Evolutionary conservation across 2,797 vertebrate species (phyloP), one percentile per base, ranked within the genome.

Genomic region (Tinamus major): DNA sequence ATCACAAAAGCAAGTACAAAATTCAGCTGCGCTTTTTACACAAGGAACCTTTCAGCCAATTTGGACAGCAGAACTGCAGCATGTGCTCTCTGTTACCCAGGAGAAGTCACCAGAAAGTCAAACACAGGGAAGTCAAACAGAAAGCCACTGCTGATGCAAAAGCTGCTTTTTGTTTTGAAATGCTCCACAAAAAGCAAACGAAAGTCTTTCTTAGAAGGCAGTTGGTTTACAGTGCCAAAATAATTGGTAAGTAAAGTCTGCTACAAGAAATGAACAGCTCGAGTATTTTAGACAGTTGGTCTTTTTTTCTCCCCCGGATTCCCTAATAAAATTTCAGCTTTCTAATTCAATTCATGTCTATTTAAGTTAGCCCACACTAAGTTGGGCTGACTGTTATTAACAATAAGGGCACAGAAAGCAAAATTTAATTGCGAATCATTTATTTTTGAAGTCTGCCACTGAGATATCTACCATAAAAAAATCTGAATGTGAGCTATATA

Each of bases 291-390:
- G 68, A 64, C 87, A 89, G 80, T 48, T 92, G 70, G 92, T 94
- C 96, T 94, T 95, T 93, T 83, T 56, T 29, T 56, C 12, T 9
- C 18, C 27, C 27, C 27, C 86, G 76, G 56, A 79, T 94, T 74
- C 88, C 58, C 90, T 95, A 97, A 97, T 96, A 97, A 84, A 96
- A 96, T 93, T 96, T 91, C 93, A 96, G 94, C 87, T 92, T 90
- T 96, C 95, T 97, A 97, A 97, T 96, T 87, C 87, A 95, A 96
- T 97, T 97, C 74, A 68, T 9, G 79, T 82, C 90, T 89, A 96
- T 65, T 97, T 96, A 95, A 92, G 89, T 79, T 72, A 95, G 64
- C 65, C 68, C 75, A 86, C 17, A 70, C 89, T 92, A 88, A 86
- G 53, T 3, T 89, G n/a, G 42, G 71, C 80, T 95, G 93, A 84